Evolutionary conservation across 2,797 vertebrate species (phyloP).

Genomic region (Peromyscus attwateri): DNA sequence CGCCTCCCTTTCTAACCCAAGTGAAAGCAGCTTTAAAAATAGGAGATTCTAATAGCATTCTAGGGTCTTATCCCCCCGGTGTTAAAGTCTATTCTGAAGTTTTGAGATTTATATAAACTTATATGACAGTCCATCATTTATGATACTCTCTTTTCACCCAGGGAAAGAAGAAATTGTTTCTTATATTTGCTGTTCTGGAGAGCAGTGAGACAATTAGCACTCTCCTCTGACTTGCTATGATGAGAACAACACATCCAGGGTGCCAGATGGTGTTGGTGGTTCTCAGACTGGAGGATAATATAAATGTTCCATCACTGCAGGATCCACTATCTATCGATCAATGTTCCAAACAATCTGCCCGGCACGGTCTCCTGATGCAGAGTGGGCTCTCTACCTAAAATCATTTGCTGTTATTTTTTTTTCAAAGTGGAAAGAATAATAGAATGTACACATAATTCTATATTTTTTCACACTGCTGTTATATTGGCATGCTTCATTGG

Average conservation of each 20-base stretch:
- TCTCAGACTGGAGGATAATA: slow-evolving; percentile 10
- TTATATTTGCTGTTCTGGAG: slow-evolving; percentile 17
- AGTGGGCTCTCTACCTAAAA: background rate
- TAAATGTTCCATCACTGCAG: background rate
- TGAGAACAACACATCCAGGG: background rate
- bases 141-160: background rate
- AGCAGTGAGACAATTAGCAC: slow-evolving; percentile 42
- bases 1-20: background rate
- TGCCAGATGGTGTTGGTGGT: slow-evolving; percentile 53
- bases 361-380: background rate
- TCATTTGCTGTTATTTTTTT: slow-evolving; percentile 2
- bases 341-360: background rate
- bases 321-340: background rate
- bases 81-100: background rate
- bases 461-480: background rate
- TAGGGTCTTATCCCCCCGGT: background rate
- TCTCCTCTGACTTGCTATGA: slow-evolving; percentile 14
- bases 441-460: background rate
- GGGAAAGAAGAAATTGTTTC: background rate
- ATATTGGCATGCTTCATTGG: background rate
- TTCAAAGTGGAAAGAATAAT: slow-evolving; percentile 1
- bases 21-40: background rate
- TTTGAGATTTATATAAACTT: slow-evolving; percentile 17
- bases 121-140: background rate
- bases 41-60: slow-evolving; percentile 9